Evolutionary conservation across 2,797 vertebrate genomes (phyloP).

Genomic region (Bovichtus variegatus): DNA sequence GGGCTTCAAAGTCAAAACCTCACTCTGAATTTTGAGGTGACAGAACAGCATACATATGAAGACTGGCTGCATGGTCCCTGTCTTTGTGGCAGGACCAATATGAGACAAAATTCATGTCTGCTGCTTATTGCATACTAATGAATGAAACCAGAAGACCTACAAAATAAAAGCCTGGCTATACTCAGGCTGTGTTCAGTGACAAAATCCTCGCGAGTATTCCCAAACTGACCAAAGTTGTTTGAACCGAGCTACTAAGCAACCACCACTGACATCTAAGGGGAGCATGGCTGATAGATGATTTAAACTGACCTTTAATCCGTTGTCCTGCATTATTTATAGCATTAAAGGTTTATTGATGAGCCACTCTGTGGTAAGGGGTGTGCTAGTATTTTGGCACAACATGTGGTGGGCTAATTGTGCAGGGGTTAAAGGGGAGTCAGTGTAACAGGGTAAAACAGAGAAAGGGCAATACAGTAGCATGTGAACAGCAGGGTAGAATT

Average conservation of each 20-base stretch:
- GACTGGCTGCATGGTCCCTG: conserved; percentile 48
- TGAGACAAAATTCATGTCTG: conserved; percentile 48
- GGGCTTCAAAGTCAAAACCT: conserved; percentile 78
- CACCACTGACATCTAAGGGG: background rate
- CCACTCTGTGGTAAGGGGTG: conserved; percentile 14
- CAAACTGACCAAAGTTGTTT: conserved; percentile 13
- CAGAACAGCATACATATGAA: conserved; percentile 67
- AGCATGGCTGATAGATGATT: conserved; percentile 23
- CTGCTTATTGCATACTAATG: conserved; percentile 55
- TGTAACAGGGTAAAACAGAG: conserved; percentile 51
- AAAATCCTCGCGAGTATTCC: background rate
- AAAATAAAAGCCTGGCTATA: background rate
- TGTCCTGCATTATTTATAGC: conserved; percentile 37
- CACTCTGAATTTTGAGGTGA: conserved; percentile 75
- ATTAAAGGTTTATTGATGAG: conserved; percentile 39
- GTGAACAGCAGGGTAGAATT: conserved; percentile 54
- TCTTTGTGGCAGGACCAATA: conserved; percentile 47
- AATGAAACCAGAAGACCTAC: conserved; percentile 7
- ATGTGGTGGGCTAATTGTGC: conserved; percentile 9
- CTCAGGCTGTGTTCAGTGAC: conserved; percentile 1
- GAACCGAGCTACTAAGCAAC: conserved; percentile 2
- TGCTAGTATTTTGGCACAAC: conserved; percentile 20
- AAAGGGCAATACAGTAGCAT: conserved; percentile 46
- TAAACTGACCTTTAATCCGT: conserved; percentile 17
- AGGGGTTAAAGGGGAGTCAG: conserved; percentile 42